A percentile compares a stretch with the other conserved stretches of the same genome.
Conservation (phyloP, 2,113 vertebrate species). For the Brachyistius frenatus region DNA sequence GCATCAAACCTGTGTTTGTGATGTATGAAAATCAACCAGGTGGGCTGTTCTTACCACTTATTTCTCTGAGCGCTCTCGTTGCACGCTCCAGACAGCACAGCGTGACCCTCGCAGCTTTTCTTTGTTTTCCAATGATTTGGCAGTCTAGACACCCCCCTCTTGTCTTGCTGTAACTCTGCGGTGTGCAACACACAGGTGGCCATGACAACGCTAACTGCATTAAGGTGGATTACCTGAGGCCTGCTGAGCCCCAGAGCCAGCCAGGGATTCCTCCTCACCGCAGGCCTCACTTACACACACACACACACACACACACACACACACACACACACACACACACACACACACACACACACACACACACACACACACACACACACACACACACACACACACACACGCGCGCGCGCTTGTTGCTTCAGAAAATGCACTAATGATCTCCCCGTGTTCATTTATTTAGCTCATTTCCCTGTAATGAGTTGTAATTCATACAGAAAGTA, state of each 20-base stretch:
- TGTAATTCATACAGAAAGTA: conserved; percentile 32
- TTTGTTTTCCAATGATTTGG: conserved; percentile 58
- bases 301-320: conserved; percentile 21
- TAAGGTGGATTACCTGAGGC: conserved; percentile 74
- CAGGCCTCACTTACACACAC: conserved; percentile 25
- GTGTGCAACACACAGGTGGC: conserved; percentile 61
- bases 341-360: conserved; percentile 14
- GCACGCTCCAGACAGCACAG: conserved; percentile 18
- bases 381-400: not conserved
- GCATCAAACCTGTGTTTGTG: not conserved
- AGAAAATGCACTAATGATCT: conserved; percentile 39
- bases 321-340: not conserved
- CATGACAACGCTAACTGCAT: conserved; percentile 70
- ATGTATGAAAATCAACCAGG: not conserved
- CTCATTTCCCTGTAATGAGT: conserved; percentile 26
- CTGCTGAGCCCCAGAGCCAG: conserved; percentile 56
- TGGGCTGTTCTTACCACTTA: not conserved
- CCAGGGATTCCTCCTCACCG: conserved; percentile 44
- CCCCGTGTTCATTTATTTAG: conserved; percentile 38
- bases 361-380: not conserved
- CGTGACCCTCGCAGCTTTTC: conserved; percentile 7
- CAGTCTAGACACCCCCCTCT: conserved; percentile 60
- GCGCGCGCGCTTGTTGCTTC: conserved; percentile 2
- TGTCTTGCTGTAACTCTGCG: conserved; percentile 26
- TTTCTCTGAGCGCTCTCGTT: conserved; percentile 23